Base-by-base conservation (phyloP, 2,888 invertebrate genomes). In the Piscicola geometra region DNA sequence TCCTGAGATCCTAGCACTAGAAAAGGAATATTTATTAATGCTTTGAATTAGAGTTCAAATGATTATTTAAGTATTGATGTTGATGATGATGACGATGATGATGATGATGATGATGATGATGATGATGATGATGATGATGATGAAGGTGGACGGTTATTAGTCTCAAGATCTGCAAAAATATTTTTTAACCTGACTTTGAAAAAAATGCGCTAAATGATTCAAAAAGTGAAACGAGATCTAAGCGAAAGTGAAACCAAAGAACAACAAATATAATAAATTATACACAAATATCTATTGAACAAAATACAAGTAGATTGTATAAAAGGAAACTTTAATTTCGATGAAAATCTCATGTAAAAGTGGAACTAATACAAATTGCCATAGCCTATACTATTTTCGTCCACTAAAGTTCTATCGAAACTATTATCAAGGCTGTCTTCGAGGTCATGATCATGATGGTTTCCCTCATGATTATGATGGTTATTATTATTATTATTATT, bases 1-100 rank as follows among this genome's bases (percentile, higher is more conserved):
- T n/a, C n/a, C n/a, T n/a, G n/a, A n/a, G n/a, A n/a, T n/a, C n/a
- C n/a, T n/a, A n/a, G n/a, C n/a, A n/a, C n/a, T n/a, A n/a, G n/a
- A n/a, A n/a, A n/a, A n/a, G n/a, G n/a, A n/a, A n/a, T n/a, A n/a
- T n/a, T n/a, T n/a, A n/a, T n/a, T n/a, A n/a, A n/a, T n/a, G n/a
- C n/a, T n/a, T n/a, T n/a, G n/a, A n/a, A n/a, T n/a, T n/a, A n/a
- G n/a, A n/a, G n/a, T n/a, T n/a, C n/a, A n/a, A n/a, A 71, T 66
- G 66, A 72, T 56, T 41, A 76, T 66, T 64, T 64, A 71, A 30
- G 71, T 28, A 41, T 71, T 66, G 47, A 76, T 66, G 41, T n/a
- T 66, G 64, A 71, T 50, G 64, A 76, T 67, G 60, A 75, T 71
- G 75, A 75, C 71, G 75, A 75, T 71, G 75, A 76, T 35, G 76